Evolutionary conservation across 2,888 invertebrate genomes (phyloP), one percentile per base, ranked within the genome.

Genomic region (Cheilosia scutellata): DNA sequence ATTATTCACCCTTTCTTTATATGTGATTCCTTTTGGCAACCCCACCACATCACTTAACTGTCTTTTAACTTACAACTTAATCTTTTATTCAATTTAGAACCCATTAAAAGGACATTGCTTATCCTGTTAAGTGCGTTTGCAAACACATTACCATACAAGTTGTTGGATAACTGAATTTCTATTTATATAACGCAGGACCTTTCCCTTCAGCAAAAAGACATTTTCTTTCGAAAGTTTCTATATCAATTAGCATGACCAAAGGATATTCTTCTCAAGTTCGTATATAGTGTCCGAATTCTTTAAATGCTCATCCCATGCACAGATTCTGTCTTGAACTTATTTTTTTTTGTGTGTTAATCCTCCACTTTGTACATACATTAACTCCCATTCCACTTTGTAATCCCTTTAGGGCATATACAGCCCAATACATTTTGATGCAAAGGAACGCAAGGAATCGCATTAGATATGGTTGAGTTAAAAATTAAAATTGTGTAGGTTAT

Each of bases 51-150:
- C 11, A 27, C 51, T 9, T 27, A 51, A 51, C 13, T 13, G 11
- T 25, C 51, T 51, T 72, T 65, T 78, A 90, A 92, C 91, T 91
- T 91, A 92, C 92, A 91, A 92, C 90, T 90, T 92, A 92, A 92
- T 92, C 92, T 91, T 91, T 92, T 92, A 92, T 92, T 92, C 92
- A 92, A 92, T 92, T 92, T 91, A 90, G 90, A 92, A 91, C 91
- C 92, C 92, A 92, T 92, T 92, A 92, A 92, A 91, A 91, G 91
- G 91, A 92, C 92, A 91, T 90, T 91, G 91, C 91, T 92, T 91
- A 92, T 91, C 92, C 92, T 91, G 91, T 92, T 92, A 92, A 92
- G 91, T 91, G 92, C 91, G 91, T 37, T 37, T 91, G 90, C 92
- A 92, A 92, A 92, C 91, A 92, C 91, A 91, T 92, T 92, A 92